Conservation (phyloP, 2,113 vertebrate species). For the Chlorocebus sabaeus region DNA sequence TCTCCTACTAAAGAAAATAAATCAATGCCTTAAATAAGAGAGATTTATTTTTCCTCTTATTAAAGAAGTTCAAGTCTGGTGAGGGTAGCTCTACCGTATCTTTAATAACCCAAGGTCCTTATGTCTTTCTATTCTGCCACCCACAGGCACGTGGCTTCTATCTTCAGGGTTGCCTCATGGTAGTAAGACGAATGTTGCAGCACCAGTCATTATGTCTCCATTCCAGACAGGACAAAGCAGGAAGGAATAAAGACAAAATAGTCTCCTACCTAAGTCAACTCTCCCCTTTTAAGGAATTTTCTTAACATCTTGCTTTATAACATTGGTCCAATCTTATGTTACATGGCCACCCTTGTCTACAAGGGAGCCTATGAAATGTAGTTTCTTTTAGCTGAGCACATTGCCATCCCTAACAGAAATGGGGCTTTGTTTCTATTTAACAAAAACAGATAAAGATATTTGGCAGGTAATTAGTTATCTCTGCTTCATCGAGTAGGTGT, state of each 20-base stretch:
- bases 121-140: not conserved
- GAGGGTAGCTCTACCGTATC: not conserved
- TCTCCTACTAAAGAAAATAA: not conserved
- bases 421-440: conserved; percentile 22
- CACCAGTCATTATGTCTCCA: not conserved
- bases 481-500: not conserved
- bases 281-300: not conserved
- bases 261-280: not conserved
- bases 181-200: not conserved
- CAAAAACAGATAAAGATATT: not conserved
- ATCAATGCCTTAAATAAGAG: not conserved
- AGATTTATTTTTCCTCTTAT: not conserved
- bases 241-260: not conserved
- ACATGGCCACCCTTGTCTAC: not conserved
- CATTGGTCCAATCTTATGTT: not conserved
- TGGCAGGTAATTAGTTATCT: not conserved
- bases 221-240: not conserved
- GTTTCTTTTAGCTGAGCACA: not conserved
- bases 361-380: not conserved
- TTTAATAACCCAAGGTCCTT: not conserved
- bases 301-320: not conserved
- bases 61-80: not conserved
- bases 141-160: not conserved
- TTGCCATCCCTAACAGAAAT: not conserved
- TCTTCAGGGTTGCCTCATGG: not conserved